These are phyloP conservation scores for Corvus moneduloides DNA, from an alignment of 2,113 vertebrate species.

Conservation along the genomic window DNA sequence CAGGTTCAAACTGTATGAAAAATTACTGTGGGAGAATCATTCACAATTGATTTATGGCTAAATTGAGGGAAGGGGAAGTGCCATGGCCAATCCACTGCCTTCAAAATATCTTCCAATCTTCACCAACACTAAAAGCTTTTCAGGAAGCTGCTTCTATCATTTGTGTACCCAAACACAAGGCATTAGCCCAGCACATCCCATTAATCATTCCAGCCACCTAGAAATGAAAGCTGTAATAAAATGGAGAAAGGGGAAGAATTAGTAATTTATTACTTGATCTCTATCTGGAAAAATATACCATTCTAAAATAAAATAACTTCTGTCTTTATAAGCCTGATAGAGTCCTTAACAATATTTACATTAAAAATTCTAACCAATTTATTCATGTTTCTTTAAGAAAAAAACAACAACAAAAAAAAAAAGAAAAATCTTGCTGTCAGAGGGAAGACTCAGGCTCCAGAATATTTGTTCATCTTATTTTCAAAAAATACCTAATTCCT, in stretches of 20 bases:
- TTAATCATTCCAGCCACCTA: slow-evolving; percentile 65
- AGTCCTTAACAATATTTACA: not conserved
- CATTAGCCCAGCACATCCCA: slow-evolving; percentile 58
- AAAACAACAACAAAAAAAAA: not conserved
- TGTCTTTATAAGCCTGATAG: not conserved
- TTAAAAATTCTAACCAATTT: not conserved
- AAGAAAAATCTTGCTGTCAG: not conserved
- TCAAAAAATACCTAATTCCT: not conserved
- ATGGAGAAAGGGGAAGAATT: not conserved
- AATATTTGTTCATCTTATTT: not conserved
- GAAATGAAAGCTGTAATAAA: slow-evolving; percentile 43
- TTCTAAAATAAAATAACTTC: not conserved
- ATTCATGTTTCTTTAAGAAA: not conserved
- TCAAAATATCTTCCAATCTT: slow-evolving; percentile 65
- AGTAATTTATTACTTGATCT: slow-evolving; percentile 64
- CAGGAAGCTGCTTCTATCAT: slow-evolving; percentile 63
- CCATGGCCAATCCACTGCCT: slow-evolving; percentile 44
- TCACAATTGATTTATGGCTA: slow-evolving; percentile 72
- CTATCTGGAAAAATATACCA: slow-evolving; percentile 24
- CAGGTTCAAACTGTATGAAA: slow-evolving; percentile 68
- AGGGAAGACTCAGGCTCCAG: not conserved
- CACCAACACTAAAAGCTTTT: slow-evolving; percentile 49
- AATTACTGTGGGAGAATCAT: slow-evolving; percentile 66
- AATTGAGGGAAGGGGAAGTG: slow-evolving; percentile 58
- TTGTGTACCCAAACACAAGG: slow-evolving; percentile 61